Evolutionary conservation across 2,797 vertebrate species (phyloP).

Genomic region (Myotis findleyi): DNA sequence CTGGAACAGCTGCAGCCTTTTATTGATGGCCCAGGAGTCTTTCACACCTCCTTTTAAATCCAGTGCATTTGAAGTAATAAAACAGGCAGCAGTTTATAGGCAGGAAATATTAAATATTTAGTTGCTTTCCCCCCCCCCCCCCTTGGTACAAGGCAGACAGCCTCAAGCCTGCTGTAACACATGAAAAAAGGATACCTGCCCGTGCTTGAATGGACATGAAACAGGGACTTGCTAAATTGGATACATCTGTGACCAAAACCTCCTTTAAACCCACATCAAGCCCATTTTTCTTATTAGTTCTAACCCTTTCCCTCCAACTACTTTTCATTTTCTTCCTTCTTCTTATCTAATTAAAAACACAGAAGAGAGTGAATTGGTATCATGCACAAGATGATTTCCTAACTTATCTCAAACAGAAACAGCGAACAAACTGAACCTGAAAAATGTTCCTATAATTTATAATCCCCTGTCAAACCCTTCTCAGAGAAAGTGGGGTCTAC

Average conservation of each 20-base stretch:
- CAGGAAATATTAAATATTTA: conserved; percentile 86
- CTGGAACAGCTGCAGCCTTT: conserved; percentile 67
- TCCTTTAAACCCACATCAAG: conserved; percentile 52
- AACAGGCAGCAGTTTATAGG: conserved; percentile 78
- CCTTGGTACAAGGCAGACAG: conserved; percentile 74
- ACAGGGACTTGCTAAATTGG: conserved; percentile 79
- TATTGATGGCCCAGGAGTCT: conserved; percentile 83
- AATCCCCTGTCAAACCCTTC: neutral
- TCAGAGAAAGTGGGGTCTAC: neutral
- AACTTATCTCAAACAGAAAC: conserved; percentile 11
- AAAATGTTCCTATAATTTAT: conserved; percentile 32
- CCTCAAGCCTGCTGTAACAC: conserved; percentile 64
- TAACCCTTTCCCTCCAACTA: conserved; percentile 68
- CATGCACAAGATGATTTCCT: neutral
- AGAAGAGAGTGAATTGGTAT: conserved; percentile 16
- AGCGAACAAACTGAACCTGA: conserved; percentile 50
- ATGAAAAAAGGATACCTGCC: conserved; percentile 78
- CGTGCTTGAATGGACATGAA: conserved; percentile 79
- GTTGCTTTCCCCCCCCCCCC: conserved; percentile 61
- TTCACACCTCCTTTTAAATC: conserved; percentile 85
- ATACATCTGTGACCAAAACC: conserved; percentile 75
- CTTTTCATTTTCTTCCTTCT: conserved; percentile 68
- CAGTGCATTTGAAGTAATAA: conserved; percentile 83
- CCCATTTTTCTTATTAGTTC: conserved; percentile 47
- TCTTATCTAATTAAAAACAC: conserved; percentile 58